phyloP scores from a whole-genome alignment of 2,888 invertebrate species.

The Rotaria macrura region DNA sequence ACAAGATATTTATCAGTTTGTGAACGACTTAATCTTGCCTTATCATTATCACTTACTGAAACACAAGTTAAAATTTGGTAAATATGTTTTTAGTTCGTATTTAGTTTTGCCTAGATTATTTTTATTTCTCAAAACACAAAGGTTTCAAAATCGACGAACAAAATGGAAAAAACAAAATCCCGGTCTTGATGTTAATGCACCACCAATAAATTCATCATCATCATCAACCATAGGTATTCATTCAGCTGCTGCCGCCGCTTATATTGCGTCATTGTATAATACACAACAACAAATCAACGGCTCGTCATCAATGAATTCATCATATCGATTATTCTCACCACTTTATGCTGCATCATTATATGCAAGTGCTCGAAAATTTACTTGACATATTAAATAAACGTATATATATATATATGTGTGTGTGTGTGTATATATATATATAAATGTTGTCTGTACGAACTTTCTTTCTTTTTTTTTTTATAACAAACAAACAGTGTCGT shows the following conservation, averaged over 20 bases:
- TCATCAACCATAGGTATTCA: neutral
- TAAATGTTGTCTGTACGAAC: too few relatives aligned
- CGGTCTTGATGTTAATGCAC: constrained; percentile 70
- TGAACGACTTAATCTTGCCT: constrained; percentile 83
- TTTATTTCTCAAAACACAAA: neutral
- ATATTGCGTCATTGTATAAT: neutral
- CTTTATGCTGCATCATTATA: neutral
- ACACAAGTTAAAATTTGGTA: constrained; percentile 65
- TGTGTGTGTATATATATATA: too few relatives aligned
- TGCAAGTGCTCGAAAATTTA: neutral
- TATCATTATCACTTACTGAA: constrained; percentile 85
- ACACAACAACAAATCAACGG: neutral
- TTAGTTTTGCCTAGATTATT: neutral
- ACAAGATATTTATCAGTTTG: constrained; percentile 86
- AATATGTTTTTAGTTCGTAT: neutral
- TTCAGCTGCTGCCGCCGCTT: neutral
- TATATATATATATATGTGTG: too few relatives aligned
- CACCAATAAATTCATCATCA: neutral
- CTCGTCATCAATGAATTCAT: neutral
- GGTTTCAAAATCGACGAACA: constrained; percentile 67
- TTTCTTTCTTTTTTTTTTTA: too few relatives aligned
- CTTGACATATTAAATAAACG: neutral
- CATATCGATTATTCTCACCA: neutral
- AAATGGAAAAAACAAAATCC: constrained; percentile 99
- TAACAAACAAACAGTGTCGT: neutral